Percentiles rank a stretch among this genome's conserved stretches.
Conservation (phyloP, 2,797 vertebrate species). For the Poeciliopsis paucimaculata region DNA sequence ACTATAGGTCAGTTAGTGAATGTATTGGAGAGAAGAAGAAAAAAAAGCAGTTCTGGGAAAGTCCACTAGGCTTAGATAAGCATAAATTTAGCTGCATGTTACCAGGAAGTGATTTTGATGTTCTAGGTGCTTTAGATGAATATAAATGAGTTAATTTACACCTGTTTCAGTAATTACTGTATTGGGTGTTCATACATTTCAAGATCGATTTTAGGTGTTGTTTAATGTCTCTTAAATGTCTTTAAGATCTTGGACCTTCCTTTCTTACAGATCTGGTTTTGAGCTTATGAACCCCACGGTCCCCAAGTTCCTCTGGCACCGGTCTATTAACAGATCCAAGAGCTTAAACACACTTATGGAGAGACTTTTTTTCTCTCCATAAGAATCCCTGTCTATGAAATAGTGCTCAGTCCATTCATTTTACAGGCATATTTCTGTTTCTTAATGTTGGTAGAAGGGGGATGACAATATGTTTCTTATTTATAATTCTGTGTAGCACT, state of each 20-base stretch:
- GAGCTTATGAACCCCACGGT: neutral
- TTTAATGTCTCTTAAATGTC: neutral
- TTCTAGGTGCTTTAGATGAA: neutral
- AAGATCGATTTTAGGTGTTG: neutral
- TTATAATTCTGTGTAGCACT: too few relatives aligned
- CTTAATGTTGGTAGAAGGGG: too few relatives aligned
- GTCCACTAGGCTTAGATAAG: neutral
- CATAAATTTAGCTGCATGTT: neutral
- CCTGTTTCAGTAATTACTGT: neutral
- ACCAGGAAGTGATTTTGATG: too few relatives aligned
- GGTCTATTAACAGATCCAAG: neutral
- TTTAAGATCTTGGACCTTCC: neutral
- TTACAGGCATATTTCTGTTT: too few relatives aligned
- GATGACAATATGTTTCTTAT: too few relatives aligned
- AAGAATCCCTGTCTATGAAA: too few relatives aligned
- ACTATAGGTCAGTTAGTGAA: constrained; percentile 7
- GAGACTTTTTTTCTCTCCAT: too few relatives aligned
- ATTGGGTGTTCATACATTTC: neutral
- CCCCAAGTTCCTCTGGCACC: neutral
- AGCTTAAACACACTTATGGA: neutral
- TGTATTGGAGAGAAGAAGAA: neutral
- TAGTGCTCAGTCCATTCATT: too few relatives aligned
- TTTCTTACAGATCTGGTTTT: neutral
- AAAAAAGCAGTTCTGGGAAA: constrained; percentile 1
- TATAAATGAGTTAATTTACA: neutral